Evolutionary conservation across 1,140 invertebrate genomes (phyloP).

Genomic region (Contarinia nasturtii): DNA sequence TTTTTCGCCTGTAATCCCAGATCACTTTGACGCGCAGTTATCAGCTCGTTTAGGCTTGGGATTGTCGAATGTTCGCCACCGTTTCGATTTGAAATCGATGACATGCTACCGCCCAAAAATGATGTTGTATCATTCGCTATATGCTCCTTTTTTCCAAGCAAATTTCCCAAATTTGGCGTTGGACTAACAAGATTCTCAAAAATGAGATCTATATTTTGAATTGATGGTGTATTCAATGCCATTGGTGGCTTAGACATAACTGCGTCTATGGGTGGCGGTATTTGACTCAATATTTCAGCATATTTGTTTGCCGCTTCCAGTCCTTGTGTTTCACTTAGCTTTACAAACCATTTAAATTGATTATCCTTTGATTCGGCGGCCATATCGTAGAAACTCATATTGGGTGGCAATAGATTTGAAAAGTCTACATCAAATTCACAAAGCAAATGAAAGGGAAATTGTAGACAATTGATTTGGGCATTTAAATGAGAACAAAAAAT

Average conservation of each 20-base stretch:
- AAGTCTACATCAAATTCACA: slow-evolving; percentile 7
- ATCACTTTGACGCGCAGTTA: too few species aligned
- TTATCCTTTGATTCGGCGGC: slow-evolving; percentile 20
- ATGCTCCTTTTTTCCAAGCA: too few species aligned
- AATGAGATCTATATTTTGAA: background rate
- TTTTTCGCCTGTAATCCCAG: too few species aligned
- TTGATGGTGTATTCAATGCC: slow-evolving; percentile 3
- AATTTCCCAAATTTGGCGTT: too few species aligned
- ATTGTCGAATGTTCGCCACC: too few species aligned
- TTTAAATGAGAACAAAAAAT: too few species aligned
- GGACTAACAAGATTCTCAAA: too few species aligned
- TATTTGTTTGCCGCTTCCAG: slow-evolving; percentile 23
- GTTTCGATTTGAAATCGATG: too few species aligned
- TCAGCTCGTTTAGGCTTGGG: too few species aligned
- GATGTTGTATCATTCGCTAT: too few species aligned
- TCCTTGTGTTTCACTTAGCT: slow-evolving; percentile 18
- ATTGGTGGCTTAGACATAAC: slow-evolving; percentile 5
- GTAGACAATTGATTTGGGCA: too few species aligned
- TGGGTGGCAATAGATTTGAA: slow-evolving; percentile 16
- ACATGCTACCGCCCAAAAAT: too few species aligned
- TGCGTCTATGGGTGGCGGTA: slow-evolving; percentile 10
- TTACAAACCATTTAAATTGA: slow-evolving; percentile 22
- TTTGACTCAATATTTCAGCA: slow-evolving; percentile 18
- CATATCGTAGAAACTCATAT: slow-evolving; percentile 23
- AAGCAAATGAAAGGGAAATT: background rate